These are phyloP conservation scores for Mylabris phalerata DNA, from an alignment of 1,140 invertebrate genomes.

Conservation along the genomic window DNA sequence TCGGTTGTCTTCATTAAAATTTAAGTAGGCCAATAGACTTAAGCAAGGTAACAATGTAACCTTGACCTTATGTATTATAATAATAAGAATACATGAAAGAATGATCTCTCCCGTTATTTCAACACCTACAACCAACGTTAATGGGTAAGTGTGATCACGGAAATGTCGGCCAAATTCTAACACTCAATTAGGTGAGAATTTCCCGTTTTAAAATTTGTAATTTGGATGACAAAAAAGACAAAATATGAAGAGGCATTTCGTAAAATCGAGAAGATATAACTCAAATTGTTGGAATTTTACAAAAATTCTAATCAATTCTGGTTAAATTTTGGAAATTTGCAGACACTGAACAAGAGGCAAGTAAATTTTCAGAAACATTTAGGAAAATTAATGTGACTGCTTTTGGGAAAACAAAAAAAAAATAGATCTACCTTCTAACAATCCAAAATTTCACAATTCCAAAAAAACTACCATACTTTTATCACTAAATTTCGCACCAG, in stretches of 20 bases:
- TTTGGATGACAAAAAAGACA: background rate
- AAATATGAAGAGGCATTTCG: background rate
- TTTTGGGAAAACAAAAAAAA: too few species aligned
- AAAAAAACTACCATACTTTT: too few species aligned
- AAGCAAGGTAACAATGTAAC: background rate
- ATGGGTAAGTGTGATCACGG: background rate
- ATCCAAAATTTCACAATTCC: too few species aligned
- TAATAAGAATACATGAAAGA: background rate
- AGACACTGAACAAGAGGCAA: too few species aligned
- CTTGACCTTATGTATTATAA: background rate
- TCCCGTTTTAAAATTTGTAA: background rate
- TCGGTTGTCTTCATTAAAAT: background rate
- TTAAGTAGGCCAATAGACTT: background rate
- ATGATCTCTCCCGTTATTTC: background rate
- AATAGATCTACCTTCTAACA: too few species aligned
- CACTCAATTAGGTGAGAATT: background rate
- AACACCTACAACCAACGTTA: constrained; percentile 1
- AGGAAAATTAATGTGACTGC: too few species aligned
- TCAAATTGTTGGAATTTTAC: too few species aligned
- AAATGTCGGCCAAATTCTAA: background rate
- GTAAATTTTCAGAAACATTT: too few species aligned
- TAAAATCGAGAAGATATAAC: too few species aligned
- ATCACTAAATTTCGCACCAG: too few species aligned
- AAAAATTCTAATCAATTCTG: too few species aligned
- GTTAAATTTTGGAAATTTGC: too few species aligned